These are phyloP conservation scores for Tupaia tana DNA, from an alignment of 2,113 vertebrate genomes.

Conservation along the genomic window DNA sequence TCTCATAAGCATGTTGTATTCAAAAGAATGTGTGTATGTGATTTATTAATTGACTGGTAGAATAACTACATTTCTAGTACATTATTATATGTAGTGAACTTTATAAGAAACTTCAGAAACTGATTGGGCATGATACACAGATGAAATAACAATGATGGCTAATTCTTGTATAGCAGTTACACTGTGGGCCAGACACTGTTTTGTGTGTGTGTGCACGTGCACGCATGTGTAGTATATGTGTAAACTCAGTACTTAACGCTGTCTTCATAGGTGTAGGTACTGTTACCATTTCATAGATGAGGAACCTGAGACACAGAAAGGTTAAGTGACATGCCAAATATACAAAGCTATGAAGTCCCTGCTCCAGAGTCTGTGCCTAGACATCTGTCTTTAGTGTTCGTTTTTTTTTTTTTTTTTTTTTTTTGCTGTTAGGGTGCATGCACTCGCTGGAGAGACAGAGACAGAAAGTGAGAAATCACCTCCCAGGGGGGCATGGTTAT, in stretches of 20 bases:
- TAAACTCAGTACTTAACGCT: not conserved
- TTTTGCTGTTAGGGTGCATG: too few relatives aligned
- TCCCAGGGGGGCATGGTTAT: too few relatives aligned
- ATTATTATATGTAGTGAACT: not conserved
- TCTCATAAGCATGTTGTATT: slow-evolving; percentile 21
- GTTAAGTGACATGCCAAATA: not conserved
- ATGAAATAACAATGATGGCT: not conserved
- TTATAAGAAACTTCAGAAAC: slow-evolving; percentile 27
- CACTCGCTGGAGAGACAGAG: too few relatives aligned
- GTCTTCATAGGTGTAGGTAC: not conserved
- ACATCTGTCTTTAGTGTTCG: not conserved
- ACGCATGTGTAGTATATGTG: not conserved
- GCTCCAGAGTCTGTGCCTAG: not conserved
- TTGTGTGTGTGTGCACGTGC: not conserved
- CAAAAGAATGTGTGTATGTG: not conserved
- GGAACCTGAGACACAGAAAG: not conserved
- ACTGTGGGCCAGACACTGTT: not conserved
- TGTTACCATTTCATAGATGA: slow-evolving; percentile 10
- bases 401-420: not conserved
- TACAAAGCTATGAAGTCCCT: not conserved
- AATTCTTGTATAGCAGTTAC: not conserved
- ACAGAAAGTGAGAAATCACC: too few relatives aligned
- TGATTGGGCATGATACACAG: not conserved
- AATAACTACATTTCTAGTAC: not conserved
- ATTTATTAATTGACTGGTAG: slow-evolving; percentile 26